A percentile compares a stretch with the other conserved stretches of the same genome.
Conservation (phyloP, 2,797 vertebrate genomes). For the Holocentrus rufus region DNA sequence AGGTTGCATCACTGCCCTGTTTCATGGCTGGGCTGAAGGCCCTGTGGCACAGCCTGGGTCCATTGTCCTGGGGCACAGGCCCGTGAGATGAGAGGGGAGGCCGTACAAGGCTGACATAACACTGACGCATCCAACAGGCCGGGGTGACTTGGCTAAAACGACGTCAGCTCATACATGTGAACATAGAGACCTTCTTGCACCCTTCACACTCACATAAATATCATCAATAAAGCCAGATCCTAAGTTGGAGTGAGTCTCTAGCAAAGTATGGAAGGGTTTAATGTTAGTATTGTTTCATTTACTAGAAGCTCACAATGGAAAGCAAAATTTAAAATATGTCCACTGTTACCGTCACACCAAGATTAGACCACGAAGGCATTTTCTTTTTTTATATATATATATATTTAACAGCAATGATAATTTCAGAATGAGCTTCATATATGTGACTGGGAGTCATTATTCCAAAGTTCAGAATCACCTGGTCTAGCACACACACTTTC, state of each 20-base stretch:
- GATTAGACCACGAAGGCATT: not conserved
- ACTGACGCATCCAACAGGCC: conserved; percentile 43
- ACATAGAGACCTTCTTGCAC: conserved; percentile 1
- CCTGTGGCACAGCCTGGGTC: conserved; percentile 37
- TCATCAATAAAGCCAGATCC: no score
- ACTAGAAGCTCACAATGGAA: not conserved
- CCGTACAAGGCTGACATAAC: conserved; percentile 49
- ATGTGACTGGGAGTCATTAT: not conserved
- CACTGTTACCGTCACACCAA: no score
- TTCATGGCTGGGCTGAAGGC: conserved; percentile 46
- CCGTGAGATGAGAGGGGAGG: conserved; percentile 53
- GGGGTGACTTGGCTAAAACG: conserved; percentile 49
- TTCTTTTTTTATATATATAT: not conserved
- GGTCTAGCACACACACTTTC: not conserved
- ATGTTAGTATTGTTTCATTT: not conserved
- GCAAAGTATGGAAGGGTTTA: not conserved
- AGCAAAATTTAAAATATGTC: not conserved
- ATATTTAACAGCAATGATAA: not conserved
- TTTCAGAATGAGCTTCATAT: not conserved
- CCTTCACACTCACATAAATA: not conserved
- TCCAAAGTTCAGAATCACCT: not conserved
- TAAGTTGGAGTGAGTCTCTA: no score
- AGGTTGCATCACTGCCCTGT: conserved; percentile 59
- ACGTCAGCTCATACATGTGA: conserved; percentile 14
- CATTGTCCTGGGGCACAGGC: conserved; percentile 61